Percentiles rank a stretch among this genome's conserved stretches.
phyloP scores from a whole-genome alignment of 2,113 vertebrate species.

The Copsychus sechellarum region DNA sequence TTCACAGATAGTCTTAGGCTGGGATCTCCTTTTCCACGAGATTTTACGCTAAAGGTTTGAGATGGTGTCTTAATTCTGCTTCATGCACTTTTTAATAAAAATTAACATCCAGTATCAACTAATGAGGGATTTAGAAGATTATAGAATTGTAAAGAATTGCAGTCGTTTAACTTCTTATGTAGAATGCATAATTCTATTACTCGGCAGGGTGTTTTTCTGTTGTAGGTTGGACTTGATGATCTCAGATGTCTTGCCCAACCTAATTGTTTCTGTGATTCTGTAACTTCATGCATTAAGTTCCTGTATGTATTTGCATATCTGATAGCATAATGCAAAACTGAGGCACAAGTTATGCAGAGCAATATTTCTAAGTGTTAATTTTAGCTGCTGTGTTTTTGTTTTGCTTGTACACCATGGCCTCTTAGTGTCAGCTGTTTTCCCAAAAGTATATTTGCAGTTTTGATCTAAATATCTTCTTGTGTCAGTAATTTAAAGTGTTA shows the following conservation, averaged over 20 bases:
- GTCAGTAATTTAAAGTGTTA: not conserved
- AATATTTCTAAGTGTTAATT: not conserved
- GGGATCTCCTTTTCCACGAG: not conserved
- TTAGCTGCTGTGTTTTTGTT: not conserved
- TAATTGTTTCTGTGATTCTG: not conserved
- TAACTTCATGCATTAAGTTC: not conserved
- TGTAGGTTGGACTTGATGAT: not conserved
- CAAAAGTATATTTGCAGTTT: not conserved
- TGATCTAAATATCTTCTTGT: not conserved
- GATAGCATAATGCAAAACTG: rapidly evolving
- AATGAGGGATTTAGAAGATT: not conserved
- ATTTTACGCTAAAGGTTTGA: not conserved
- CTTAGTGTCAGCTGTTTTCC: not conserved
- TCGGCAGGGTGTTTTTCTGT: rapidly evolving
- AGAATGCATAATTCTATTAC: not conserved
- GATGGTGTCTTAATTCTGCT: not conserved
- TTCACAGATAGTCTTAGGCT: not conserved
- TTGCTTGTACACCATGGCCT: not conserved
- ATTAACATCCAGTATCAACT: not conserved
- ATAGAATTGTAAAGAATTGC: not conserved
- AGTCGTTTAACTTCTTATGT: not conserved
- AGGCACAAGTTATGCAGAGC: not conserved
- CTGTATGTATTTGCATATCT: rapidly evolving
- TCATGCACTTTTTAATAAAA: not conserved
- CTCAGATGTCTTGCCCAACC: not conserved